phyloP scores from a whole-genome alignment of 2,113 vertebrate species.

The Anser cygnoides region DNA sequence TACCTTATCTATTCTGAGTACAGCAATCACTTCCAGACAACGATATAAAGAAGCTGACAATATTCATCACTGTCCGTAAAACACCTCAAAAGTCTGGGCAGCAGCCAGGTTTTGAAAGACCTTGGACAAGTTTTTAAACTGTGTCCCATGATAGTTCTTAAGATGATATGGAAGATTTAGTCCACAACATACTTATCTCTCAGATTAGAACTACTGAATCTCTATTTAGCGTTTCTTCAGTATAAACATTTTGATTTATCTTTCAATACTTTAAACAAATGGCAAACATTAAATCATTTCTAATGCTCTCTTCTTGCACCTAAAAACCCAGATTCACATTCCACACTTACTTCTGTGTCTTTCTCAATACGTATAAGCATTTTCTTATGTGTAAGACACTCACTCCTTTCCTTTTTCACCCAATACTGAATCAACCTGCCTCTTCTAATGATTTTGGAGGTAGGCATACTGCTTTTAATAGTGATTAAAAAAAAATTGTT shows the following conservation, averaged over 20 bases:
- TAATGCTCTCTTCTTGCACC: not conserved
- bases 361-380: not conserved
- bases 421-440: not conserved
- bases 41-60: conserved; percentile 13
- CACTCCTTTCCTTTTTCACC: not conserved
- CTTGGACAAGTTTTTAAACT: conserved; percentile 13
- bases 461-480: not conserved
- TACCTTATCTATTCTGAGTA: conserved; percentile 48
- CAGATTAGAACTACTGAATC: not conserved
- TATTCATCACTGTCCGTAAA: not conserved
- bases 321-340: not conserved
- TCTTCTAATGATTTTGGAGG: not conserved
- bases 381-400: not conserved
- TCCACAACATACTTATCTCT: not conserved
- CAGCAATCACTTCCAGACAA: not conserved
- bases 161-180: not conserved
- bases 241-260: not conserved
- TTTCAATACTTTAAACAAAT: not conserved
- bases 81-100: conserved; percentile 5
- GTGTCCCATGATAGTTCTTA: not conserved
- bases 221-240: not conserved
- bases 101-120: conserved; percentile 21
- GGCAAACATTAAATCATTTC: not conserved
- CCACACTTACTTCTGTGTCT: not conserved
- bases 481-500: not conserved